Evolutionary conservation across 2,113 vertebrate genomes (phyloP), one percentile per base, ranked within the genome.

Genomic region (Cynoglossus semilaevis): DNA sequence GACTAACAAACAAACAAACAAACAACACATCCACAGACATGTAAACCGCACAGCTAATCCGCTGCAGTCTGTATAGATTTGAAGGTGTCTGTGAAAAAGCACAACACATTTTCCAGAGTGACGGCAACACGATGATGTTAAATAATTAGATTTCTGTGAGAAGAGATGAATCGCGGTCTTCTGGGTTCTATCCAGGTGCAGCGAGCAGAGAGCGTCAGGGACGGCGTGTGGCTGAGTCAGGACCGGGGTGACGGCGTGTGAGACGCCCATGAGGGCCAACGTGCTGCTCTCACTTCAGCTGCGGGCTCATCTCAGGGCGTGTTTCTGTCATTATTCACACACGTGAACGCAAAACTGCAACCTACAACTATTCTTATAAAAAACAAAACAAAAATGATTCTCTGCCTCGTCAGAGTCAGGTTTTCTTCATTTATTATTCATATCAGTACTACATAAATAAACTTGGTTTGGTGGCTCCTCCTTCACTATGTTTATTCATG

Each of bases 261-360:
- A 40, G 54, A 69, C 51, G 41, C 51, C 61, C 62, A 4, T 16
- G 44, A 69, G 70, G 69, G 57, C 10, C 19, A 3, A 38, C 53
- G 43, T 79, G 82, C 80, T 76, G 16, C 64, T 69, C 74, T 79
- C 76, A 81, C 80, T 78, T 74, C 51, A 8, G 19, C 40, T 34
- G 45, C 7, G 12, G 41, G 29, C 46, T 3, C 61, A 15, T 29
- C 22, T 36, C 17, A 16, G 40, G 16, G 37, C 59, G 40, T 48
- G 37, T 29, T 10, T 41, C 15, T 42, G 10, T 43, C 44, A 18
- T 29, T 29, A 4, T 29, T 29, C 22, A 29, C 6, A 29, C 22
- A 6, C 22, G 6, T 29, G 22, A 29, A 4, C 22, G 22, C 22
- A 29, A 29, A 29, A 29, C 22, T 6, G 22, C 22, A 6, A 29